phyloP scores from a whole-genome alignment of 2,888 invertebrate species.

The Megastigmus dorsalis region DNA sequence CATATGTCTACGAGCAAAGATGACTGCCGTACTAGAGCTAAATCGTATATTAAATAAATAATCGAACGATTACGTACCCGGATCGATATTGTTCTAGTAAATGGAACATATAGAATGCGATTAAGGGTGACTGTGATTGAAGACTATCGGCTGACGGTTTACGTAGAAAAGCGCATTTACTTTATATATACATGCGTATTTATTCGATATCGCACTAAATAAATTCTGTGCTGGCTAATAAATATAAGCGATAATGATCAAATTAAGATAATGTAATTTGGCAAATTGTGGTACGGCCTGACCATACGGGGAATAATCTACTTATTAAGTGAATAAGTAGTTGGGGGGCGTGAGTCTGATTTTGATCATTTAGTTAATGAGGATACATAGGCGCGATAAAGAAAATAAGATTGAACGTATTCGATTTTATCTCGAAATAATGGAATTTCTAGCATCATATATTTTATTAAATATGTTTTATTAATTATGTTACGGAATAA shows the following conservation, averaged over 20 bases:
- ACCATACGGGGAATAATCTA: background rate
- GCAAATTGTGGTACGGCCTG: background rate
- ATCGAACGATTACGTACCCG: background rate
- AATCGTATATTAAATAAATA: background rate
- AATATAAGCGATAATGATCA: background rate
- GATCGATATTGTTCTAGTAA: conserved; percentile 14
- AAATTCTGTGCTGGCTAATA: background rate
- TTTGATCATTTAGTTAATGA: background rate
- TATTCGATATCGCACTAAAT: no score
- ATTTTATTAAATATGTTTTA: no score
- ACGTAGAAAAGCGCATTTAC: background rate
- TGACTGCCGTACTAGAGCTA: background rate
- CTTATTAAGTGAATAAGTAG: background rate
- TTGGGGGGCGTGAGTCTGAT: conserved; percentile 4
- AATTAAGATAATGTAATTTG: background rate
- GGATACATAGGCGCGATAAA: background rate
- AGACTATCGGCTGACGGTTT: background rate
- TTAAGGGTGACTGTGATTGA: conserved; percentile 9
- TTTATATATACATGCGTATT: no score
- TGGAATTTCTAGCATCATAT: no score
- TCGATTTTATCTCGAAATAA: background rate
- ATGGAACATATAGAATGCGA: background rate
- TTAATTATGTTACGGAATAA: background rate
- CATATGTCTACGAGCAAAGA: no score
- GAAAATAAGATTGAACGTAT: background rate